Percentiles rank a stretch among this genome's conserved stretches.
Evolutionary conservation across 2,113 vertebrate genomes (phyloP).

Genomic region (Canis aureus): DNA sequence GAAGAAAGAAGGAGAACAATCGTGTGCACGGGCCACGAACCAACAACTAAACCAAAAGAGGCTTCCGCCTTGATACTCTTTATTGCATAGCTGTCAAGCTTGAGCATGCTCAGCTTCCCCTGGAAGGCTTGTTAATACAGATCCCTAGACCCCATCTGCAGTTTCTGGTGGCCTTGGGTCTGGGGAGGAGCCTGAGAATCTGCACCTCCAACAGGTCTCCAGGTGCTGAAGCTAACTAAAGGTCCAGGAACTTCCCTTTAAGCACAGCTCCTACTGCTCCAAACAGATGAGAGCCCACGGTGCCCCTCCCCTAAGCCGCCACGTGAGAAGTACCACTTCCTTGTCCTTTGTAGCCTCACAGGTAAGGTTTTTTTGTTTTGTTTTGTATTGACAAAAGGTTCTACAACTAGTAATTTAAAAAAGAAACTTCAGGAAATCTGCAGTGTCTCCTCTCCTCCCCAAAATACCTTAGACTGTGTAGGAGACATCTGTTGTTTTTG

Average conservation of each 20-base stretch:
- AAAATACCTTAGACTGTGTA: not conserved
- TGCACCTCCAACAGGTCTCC: not conserved
- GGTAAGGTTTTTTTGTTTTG: not conserved
- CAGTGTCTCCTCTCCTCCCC: conserved; percentile 54
- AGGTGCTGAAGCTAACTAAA: not conserved
- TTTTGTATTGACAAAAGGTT: not conserved
- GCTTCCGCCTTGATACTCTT: no score
- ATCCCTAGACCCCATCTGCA: not conserved
- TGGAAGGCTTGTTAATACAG: not conserved
- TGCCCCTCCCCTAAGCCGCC: not conserved
- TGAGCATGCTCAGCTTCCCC: not conserved
- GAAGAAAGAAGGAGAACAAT: not conserved
- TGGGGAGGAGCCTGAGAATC: not conserved
- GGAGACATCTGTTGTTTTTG: conserved; percentile 45
- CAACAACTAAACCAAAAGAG: not conserved
- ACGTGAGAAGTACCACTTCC: not conserved
- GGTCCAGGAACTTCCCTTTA: not conserved
- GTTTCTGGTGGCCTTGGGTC: not conserved
- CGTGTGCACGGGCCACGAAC: not conserved
- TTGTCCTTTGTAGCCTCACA: not conserved
- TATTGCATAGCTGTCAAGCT: not conserved
- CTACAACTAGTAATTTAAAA: not conserved
- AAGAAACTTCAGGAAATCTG: not conserved
- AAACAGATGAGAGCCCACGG: not conserved
- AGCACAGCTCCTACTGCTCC: rapidly evolving